Base-by-base conservation (phyloP, 2,113 vertebrate genomes). In the Diadophis punctatus region DNA sequence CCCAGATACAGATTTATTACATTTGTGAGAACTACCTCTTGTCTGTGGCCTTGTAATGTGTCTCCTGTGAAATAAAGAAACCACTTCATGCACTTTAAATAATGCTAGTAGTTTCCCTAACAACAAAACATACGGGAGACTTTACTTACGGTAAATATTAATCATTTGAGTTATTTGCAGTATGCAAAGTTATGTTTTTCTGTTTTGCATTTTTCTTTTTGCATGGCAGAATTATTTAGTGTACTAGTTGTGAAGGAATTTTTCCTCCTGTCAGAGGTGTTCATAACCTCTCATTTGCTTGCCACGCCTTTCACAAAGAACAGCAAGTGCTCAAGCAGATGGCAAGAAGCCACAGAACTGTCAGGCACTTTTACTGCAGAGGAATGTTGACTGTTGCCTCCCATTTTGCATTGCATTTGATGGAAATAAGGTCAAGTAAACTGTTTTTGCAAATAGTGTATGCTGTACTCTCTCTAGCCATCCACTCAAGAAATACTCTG, bases 21-120 rank as follows among this genome's bases (percentile, higher is more conserved):
- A 49, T 43, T 25, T 46, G 43, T 56, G 27, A 20, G 10, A 89
- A 84, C 8, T 49, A 43, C 43, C 3, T 51, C 3, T 91, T 56
- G 0, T 27, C 12, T 48, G 60, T 90, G 68, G 58, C 88, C 90
- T 94, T 90, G 94, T 93, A 95, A 86, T 90, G 56, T 0, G 4
- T n/a, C 2, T 14, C 87, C 60, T 85, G 95, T 94, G 93, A 94
- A 94, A 95, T 94, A 93, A 95, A 95, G 93, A 93, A 93, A 88
- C 68, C 89, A 91, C 92, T 93, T 53, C 91, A 86, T 91, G 55
- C 88, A 91, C 93, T 93, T 87, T 85, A 89, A 95, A 87, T 63
- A 94, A 9, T 88, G 48, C 39, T 85, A 85, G 86, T 80, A 48
- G 89, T 95, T 92, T 92, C 91, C 92, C 63, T 48, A 91, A 91